These are phyloP conservation scores for Poeciliopsis gracilis DNA, from an alignment of 2,797 vertebrate genomes.

Conservation along the genomic window DNA sequence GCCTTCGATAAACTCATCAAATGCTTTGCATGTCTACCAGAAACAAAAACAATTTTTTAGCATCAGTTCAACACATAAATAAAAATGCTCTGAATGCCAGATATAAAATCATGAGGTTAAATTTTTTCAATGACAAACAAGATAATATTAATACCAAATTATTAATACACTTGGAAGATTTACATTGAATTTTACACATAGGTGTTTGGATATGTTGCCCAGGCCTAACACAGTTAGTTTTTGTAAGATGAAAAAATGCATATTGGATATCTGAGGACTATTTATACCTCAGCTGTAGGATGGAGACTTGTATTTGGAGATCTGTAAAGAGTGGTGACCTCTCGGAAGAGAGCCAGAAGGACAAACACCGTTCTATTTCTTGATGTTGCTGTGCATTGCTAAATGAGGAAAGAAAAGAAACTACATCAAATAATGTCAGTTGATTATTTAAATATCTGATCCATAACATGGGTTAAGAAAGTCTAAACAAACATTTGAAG, in stretches of 20 bases:
- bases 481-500: background rate
- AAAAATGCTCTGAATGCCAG: background rate
- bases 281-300: slow-evolving; percentile 76
- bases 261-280: background rate
- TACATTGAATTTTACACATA: background rate
- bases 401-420: slow-evolving; percentile 6
- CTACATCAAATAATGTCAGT: background rate
- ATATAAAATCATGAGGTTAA: background rate
- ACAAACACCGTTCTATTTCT: slow-evolving; percentile 66
- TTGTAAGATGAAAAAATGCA: background rate
- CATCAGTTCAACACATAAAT: background rate
- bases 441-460: background rate
- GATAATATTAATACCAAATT: background rate
- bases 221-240: background rate
- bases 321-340: slow-evolving; percentile 79
- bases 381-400: slow-evolving; percentile 9
- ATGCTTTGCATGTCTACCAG: slow-evolving; percentile 70
- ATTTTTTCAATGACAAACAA: background rate
- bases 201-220: background rate
- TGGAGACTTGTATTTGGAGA: slow-evolving; percentile 43
- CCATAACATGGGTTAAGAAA: background rate
- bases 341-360: slow-evolving; percentile 85
- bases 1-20: slow-evolving; percentile 72
- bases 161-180: background rate
- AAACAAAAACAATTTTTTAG: slow-evolving; percentile 1